Evolutionary conservation across 1,140 invertebrate species (phyloP).

Genomic region (Drosophila repletoides): DNA sequence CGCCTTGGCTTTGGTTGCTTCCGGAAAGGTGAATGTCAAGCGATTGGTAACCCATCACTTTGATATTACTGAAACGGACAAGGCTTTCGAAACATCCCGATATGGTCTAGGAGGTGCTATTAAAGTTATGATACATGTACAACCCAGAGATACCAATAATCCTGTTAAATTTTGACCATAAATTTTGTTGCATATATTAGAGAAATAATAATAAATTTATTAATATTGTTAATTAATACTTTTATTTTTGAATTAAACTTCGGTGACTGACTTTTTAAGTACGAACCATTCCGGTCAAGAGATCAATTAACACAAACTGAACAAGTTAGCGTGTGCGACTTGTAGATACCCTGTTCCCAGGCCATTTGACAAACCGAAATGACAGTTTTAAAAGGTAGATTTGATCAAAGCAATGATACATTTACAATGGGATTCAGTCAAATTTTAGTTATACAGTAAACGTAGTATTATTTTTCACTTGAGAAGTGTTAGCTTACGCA

Average conservation of each 20-base stretch:
- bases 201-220: background rate
- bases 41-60: conserved; percentile 96
- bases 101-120: conserved; percentile 88
- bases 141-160: conserved; percentile 84
- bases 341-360: too few species aligned
- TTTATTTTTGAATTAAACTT: too few species aligned
- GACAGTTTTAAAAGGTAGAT: too few species aligned
- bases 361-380: too few species aligned
- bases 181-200: background rate
- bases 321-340: too few species aligned
- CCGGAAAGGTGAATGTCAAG: conserved; percentile 92
- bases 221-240: too few species aligned
- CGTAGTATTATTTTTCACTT: too few species aligned
- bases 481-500: background rate
- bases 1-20: conserved; percentile 92
- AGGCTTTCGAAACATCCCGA: conserved; percentile 94
- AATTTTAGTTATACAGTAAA: too few species aligned
- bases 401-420: too few species aligned
- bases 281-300: too few species aligned
- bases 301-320: too few species aligned
- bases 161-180: conserved; percentile 47
- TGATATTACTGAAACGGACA: conserved; percentile 90
- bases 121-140: conserved; percentile 96
- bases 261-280: background rate
- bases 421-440: too few species aligned